A percentile compares a stretch with the other conserved stretches of the same genome.
phyloP scores from a whole-genome alignment of 2,797 vertebrate genomes.

The Pangasius sanitwongsei region DNA sequence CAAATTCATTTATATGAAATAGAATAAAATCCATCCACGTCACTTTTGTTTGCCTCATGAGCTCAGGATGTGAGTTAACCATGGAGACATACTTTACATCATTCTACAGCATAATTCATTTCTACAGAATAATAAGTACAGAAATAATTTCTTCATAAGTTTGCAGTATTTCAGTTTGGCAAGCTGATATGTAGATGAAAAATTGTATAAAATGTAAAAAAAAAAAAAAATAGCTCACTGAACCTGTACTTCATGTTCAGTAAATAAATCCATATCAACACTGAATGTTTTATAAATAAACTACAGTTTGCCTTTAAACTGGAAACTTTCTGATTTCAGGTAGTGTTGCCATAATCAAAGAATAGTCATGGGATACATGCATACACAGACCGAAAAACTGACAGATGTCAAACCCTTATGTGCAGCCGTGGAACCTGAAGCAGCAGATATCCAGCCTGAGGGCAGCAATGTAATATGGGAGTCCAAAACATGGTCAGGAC shows the following conservation, averaged over 20 bases:
- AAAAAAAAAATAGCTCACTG: not conserved
- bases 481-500: constrained; percentile 42
- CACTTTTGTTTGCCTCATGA: not conserved
- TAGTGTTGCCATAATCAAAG: constrained; percentile 33
- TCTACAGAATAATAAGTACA: not conserved
- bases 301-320: constrained; percentile 9
- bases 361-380: not conserved
- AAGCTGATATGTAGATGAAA: not conserved
- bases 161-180: not conserved
- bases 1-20: not conserved
- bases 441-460: constrained; percentile 69
- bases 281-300: constrained; percentile 27
- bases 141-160: not conserved
- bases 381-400: constrained; percentile 20
- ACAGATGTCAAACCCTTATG: constrained; percentile 33
- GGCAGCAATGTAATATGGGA: constrained; percentile 62
- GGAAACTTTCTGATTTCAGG: constrained; percentile 16
- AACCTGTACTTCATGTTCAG: constrained; percentile 25
- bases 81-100: not conserved
- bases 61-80: not conserved
- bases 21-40: not conserved
- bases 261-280: constrained; percentile 29
- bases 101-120: not conserved
- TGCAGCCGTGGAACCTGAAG: constrained; percentile 60
- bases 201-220: not conserved